phyloP scores from a whole-genome alignment of 2,113 vertebrate genomes.

The Empidonax alnorum region DNA sequence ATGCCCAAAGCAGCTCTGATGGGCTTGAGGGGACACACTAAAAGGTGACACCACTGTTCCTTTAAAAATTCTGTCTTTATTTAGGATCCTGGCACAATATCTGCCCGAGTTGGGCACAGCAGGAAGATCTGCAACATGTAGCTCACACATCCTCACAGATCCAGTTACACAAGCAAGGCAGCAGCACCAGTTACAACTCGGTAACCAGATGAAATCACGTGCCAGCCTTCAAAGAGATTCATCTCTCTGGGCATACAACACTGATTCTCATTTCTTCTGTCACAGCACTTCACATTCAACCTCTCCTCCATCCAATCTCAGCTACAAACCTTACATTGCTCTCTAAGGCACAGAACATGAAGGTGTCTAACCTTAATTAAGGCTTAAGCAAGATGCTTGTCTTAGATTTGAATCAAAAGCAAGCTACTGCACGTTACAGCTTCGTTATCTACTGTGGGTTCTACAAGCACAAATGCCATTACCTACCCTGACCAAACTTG shows the following conservation, averaged over 20 bases:
- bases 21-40: neutral
- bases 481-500: slow-evolving; percentile 93
- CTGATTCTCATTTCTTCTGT: neutral
- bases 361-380: slow-evolving; percentile 29
- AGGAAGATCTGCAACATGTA: neutral
- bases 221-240: neutral
- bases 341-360: neutral
- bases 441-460: neutral
- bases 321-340: neutral
- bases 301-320: neutral
- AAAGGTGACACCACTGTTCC: neutral
- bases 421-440: neutral
- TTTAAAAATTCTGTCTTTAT: neutral
- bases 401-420: neutral
- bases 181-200: neutral
- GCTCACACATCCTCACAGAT: neutral
- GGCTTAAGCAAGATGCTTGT: slow-evolving; percentile 5
- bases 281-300: neutral
- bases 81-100: neutral
- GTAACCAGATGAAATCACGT: neutral
- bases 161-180: neutral
- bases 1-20: neutral
- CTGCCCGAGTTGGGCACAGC: neutral
- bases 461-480: neutral
- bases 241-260: neutral